A percentile compares a stretch with the other conserved stretches of the same genome.
phyloP scores from a whole-genome alignment of 2,888 invertebrate genomes.

The Tiliacea aurago region DNA sequence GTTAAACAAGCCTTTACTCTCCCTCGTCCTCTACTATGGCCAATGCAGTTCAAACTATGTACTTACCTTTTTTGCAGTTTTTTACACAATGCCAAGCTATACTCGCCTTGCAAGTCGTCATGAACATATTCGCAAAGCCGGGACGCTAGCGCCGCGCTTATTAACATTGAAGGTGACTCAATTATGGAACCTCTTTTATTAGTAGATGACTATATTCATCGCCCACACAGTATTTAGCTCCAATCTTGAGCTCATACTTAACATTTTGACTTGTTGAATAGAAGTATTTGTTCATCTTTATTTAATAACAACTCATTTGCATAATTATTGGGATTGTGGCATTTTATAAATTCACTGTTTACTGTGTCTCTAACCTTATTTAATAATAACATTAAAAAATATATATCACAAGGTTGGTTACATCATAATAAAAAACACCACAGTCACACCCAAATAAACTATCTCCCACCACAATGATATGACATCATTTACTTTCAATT shows the following conservation, averaged over 20 bases:
- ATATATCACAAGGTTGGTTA: constrained; percentile 52
- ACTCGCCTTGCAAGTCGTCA: constrained; percentile 69
- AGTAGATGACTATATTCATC: constrained; percentile 80
- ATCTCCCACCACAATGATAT: constrained; percentile 51
- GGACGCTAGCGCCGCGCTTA: constrained; percentile 66
- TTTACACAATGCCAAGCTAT: constrained; percentile 41
- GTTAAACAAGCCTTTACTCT: background rate
- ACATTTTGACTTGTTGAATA: constrained; percentile 65
- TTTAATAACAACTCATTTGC: constrained; percentile 41
- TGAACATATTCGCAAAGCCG: constrained; percentile 59
- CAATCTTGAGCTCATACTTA: constrained; percentile 70
- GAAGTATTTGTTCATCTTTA: constrained; percentile 45
- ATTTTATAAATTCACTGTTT: constrained; percentile 14
- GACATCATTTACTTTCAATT: constrained; percentile 61
- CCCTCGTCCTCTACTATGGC: background rate
- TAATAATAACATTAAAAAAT: constrained; percentile 28
- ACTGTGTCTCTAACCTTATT: background rate
- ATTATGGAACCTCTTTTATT: constrained; percentile 78
- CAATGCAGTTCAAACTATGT: background rate
- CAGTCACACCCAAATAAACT: constrained; percentile 64
- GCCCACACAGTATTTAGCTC: constrained; percentile 76
- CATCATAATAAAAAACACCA: constrained; percentile 53
- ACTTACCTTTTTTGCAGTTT: background rate
- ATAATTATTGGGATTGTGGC: constrained; percentile 39
- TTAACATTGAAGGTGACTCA: constrained; percentile 81